Conservation (phyloP, 2,797 vertebrate genomes). For the Echiichthys vipera region DNA sequence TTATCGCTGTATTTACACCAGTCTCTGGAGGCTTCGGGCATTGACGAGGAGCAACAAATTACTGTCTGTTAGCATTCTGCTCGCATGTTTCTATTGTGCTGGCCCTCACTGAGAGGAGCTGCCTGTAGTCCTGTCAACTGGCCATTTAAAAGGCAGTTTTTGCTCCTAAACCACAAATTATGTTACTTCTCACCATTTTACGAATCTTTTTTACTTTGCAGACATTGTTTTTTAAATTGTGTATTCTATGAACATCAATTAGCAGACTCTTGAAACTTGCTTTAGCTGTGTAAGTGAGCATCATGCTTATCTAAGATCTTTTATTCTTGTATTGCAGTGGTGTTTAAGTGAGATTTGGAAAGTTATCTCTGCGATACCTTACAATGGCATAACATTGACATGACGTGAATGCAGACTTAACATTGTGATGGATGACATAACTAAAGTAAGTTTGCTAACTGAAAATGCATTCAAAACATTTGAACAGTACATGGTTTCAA, state of each 20-base stretch:
- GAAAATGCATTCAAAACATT: not conserved
- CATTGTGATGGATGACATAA: not conserved
- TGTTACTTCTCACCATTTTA: not conserved
- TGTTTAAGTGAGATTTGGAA: not conserved
- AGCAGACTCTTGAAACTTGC: not conserved
- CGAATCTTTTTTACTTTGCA: not conserved
- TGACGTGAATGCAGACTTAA: not conserved
- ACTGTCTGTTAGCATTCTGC: conserved; percentile 56
- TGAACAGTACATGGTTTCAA: not conserved
- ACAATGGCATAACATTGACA: not conserved
- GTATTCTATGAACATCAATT: not conserved
- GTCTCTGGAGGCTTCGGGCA: conserved; percentile 39
- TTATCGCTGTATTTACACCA: conserved; percentile 80
- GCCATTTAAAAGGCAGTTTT: not conserved
- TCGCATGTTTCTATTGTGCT: conserved; percentile 29
- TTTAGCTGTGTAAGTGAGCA: not conserved
- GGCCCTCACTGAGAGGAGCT: not conserved
- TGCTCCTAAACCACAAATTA: too few relatives aligned
- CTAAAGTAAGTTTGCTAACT: not conserved
- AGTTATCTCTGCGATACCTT: not conserved
- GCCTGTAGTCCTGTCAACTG: conserved; percentile 4
- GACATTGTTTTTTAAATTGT: not conserved
- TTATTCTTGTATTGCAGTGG: not conserved
- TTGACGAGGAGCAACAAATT: conserved; percentile 58
- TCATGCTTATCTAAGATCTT: not conserved